A percentile compares a stretch with the other conserved stretches of the same genome.
Conservation (phyloP, 2,888 invertebrate genomes). For the Scaptodrosophila latifasciaeformis region DNA sequence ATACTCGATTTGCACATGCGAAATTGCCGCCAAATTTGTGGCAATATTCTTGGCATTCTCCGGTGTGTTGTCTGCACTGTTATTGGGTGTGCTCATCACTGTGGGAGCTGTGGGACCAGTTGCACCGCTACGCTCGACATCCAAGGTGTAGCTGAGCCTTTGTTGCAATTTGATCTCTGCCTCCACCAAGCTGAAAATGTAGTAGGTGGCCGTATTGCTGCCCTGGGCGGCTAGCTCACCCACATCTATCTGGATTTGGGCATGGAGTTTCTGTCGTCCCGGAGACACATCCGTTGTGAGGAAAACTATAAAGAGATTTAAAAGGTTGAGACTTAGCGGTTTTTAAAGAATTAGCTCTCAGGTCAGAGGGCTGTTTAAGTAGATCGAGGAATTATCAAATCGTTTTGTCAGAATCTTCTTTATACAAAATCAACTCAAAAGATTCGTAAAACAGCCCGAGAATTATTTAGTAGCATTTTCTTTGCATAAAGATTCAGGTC, state of each 20-base stretch:
- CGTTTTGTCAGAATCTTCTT: no score
- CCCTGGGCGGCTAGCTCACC: conserved; percentile 72
- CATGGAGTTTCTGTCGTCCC: conserved; percentile 76
- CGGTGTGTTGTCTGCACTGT: conserved; percentile 68
- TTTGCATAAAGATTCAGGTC: no score
- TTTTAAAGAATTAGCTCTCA: no score
- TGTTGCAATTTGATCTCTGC: conserved; percentile 71
- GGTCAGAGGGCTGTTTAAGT: no score
- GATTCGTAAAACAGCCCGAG: no score
- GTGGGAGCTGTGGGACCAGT: conserved; percentile 8
- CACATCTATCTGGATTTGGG: conserved; percentile 74
- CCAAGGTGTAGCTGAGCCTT: conserved; percentile 71
- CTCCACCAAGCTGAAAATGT: conserved; percentile 73
- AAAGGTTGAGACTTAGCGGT: no score
- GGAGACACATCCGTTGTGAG: conserved; percentile 76
- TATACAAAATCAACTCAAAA: no score
- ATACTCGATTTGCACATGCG: conserved; percentile 72
- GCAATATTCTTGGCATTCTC: conserved; percentile 49
- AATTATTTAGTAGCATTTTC: no score
- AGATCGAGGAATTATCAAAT: no score
- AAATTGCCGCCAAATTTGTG: conserved; percentile 46
- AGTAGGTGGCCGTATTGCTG: conserved; percentile 70
- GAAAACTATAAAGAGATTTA: conserved; percentile 75
- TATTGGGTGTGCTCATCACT: conserved; percentile 37
- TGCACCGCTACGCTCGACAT: conserved; percentile 50